A percentile compares a stretch with the other conserved stretches of the same genome.
These are phyloP conservation scores for Crocuta crocuta DNA, from an alignment of 2,113 vertebrate species.

Conservation along the genomic window DNA sequence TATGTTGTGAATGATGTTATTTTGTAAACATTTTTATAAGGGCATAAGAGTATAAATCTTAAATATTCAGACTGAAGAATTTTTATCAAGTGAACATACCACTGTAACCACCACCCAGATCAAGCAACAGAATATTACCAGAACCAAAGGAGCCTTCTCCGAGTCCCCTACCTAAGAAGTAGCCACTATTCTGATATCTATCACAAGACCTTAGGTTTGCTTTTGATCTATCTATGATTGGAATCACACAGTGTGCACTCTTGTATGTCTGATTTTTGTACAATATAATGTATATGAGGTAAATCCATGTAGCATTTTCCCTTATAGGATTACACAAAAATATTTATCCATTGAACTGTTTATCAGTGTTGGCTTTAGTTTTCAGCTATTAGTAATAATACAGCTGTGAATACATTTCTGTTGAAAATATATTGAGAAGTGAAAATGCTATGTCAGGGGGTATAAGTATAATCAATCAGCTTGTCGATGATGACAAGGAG, in stretches of 20 bases:
- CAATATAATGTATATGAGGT: neutral
- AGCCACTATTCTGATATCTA: neutral
- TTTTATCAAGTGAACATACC: neutral
- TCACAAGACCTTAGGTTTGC: neutral
- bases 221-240: neutral
- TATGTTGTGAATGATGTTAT: neutral
- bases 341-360: conserved; percentile 7
- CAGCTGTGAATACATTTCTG: neutral
- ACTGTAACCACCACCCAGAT: neutral
- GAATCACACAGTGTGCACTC: neutral
- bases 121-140: neutral
- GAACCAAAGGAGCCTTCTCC: neutral
- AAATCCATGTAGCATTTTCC: neutral
- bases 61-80: neutral
- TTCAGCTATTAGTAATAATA: neutral
- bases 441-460: neutral
- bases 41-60: neutral
- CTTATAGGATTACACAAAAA: neutral
- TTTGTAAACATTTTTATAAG: neutral
- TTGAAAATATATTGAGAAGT: conserved; percentile 3
- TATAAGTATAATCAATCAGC: neutral
- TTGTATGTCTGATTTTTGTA: neutral
- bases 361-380: neutral
- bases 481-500: neutral
- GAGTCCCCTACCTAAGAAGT: neutral